A percentile compares a stretch with the other conserved stretches of the same genome.
phyloP scores from a whole-genome alignment of 2,888 invertebrate species.

The Deroplatys truncata region DNA sequence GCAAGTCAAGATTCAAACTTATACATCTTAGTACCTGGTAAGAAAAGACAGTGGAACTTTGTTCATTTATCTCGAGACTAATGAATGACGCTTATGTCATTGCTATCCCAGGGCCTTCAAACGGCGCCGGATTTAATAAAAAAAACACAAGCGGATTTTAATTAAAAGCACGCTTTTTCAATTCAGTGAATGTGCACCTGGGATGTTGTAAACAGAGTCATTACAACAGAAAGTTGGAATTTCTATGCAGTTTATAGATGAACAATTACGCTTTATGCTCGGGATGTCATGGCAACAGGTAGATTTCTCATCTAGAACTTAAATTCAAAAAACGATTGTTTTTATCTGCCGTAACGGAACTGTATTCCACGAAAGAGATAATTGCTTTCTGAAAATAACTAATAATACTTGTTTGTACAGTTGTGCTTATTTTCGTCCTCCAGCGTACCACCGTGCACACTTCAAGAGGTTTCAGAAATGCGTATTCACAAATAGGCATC shows the following conservation, averaged over 20 bases:
- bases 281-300: neutral
- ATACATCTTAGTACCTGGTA: too few relatives aligned
- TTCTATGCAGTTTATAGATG: neutral
- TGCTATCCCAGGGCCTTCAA: too few relatives aligned
- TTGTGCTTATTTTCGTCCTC: too few relatives aligned
- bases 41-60: neutral
- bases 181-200: neutral
- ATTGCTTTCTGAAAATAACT: too few relatives aligned
- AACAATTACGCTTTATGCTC: neutral
- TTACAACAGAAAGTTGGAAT: neutral
- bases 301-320: constrained; percentile 1
- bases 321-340: neutral
- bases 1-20: too few relatives aligned
- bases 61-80: too few relatives aligned
- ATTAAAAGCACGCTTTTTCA: neutral
- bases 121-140: neutral
- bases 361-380: too few relatives aligned
- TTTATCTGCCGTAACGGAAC: neutral
- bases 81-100: too few relatives aligned
- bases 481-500: too few relatives aligned
- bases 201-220: neutral
- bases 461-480: too few relatives aligned
- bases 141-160: neutral
- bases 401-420: too few relatives aligned
- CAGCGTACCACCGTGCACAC: too few relatives aligned